Percentiles rank a stretch among this genome's conserved stretches.
Evolutionary conservation across 2,888 invertebrate genomes (phyloP).

Genomic region (Meganola albula): DNA sequence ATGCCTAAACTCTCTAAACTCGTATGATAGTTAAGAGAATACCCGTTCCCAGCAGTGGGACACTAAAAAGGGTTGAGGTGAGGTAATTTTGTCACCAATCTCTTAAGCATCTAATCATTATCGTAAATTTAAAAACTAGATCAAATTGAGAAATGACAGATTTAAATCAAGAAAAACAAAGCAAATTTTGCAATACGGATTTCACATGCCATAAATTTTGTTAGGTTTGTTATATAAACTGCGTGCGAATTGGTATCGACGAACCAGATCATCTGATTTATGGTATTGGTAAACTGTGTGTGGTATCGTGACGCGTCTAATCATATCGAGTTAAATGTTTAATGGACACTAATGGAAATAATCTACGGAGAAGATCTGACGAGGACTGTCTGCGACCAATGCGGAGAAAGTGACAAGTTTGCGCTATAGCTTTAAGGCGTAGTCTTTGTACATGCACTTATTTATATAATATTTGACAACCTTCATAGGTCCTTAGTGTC

Average conservation of each 20-base stretch:
- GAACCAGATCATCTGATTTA: conserved; percentile 58
- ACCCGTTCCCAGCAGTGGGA: too few species aligned
- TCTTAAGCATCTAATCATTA: too few species aligned
- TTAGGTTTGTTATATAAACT: conserved; percentile 40
- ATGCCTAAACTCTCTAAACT: too few species aligned
- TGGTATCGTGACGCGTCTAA: conserved; percentile 62
- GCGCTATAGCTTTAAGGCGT: conserved; percentile 47
- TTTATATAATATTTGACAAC: too few species aligned
- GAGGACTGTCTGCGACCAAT: conserved; percentile 47
- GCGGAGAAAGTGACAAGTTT: conserved; percentile 64
- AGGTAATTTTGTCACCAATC: too few species aligned
- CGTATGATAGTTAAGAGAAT: too few species aligned
- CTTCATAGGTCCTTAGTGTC: too few species aligned
- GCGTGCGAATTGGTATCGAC: conserved; percentile 38
- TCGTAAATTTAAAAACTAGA: background rate
- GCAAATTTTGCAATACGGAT: conserved; percentile 22
- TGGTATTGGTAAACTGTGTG: conserved; percentile 50
- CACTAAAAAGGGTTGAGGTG: too few species aligned
- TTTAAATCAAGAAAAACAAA: background rate
- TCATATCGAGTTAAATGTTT: conserved; percentile 73
- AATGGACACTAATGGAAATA: conserved; percentile 74
- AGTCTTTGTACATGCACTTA: too few species aligned
- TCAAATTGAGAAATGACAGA: background rate
- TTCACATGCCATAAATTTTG: conserved; percentile 33
- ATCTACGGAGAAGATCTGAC: conserved; percentile 66